Base-by-base conservation (phyloP, 2,113 vertebrate species). In the Xerus inauris region DNA sequence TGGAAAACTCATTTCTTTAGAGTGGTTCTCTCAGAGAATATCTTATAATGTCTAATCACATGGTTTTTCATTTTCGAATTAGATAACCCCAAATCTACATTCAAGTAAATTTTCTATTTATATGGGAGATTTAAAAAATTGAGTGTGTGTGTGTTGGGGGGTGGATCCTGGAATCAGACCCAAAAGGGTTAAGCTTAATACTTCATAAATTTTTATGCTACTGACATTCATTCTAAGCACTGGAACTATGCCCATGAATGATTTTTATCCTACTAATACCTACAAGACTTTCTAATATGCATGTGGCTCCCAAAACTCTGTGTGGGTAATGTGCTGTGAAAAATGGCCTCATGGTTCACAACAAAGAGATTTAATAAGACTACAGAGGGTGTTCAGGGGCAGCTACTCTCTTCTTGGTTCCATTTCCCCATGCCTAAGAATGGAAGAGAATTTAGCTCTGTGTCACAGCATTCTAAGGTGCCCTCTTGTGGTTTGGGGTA, bases 401-500 rank as follows among this genome's bases (percentile, higher is more conserved):
- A 94, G 84, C 57, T 49, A 69, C 45, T 76, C 59, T 80, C 26
- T 22, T 19, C 7, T 9, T 67, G 69, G 71, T 42, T 81, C 86
- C 54, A 6, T 16, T 49, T 57, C 82, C 79, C 26, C 0, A 2
- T 13, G 54, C 42, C 69, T 42, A 0, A 0, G 45, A 13, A 69
- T 2, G 76, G 26, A 84, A 32, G 40, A 1, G 0, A 62, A 38
- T 6, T 59, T 17, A 47, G 81, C 67, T 89, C 32, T 26, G 1
- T 3, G 24, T 85, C 86, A 91, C 88, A 19, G 92, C 94, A 51
- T 97, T 86, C 95, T 67, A 72, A 98, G 96, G 94, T 97, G 98
- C 98, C 98, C 98, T 98, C 98, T 98, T 97, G 98, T 98, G 98
- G 98, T 92, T 86, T 28, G 19, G 93, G 76, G 45, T 49, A 92